phyloP scores from a whole-genome alignment of 1,140 invertebrate genomes.

The Dendroctonus valens region DNA sequence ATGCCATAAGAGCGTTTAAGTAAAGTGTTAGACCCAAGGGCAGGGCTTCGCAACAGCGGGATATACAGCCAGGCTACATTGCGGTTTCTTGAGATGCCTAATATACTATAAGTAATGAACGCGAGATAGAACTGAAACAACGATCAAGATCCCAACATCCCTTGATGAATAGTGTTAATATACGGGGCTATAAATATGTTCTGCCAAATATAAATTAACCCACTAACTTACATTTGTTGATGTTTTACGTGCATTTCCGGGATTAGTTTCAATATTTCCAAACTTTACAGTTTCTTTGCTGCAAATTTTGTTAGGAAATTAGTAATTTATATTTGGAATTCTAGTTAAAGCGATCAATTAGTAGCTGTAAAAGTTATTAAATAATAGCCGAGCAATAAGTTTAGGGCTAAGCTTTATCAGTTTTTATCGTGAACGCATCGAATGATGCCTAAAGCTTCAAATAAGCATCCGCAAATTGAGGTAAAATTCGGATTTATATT shows the following conservation, averaged over 20 bases:
- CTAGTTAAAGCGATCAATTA: too few relatives aligned
- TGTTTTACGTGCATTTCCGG: not conserved
- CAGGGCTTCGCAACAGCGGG: slow-evolving; percentile 26
- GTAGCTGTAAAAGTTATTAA: too few relatives aligned
- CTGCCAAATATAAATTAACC: slow-evolving; percentile 21
- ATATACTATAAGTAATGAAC: slow-evolving; percentile 36
- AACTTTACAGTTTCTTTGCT: not conserved
- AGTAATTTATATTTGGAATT: too few relatives aligned
- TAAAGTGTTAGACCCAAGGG: slow-evolving; percentile 32
- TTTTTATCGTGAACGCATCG: slow-evolving; percentile 7
- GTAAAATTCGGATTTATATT: slow-evolving; percentile 26
- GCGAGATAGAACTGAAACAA: slow-evolving; percentile 34
- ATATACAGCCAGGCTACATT: slow-evolving; percentile 31
- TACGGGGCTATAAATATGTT: slow-evolving; percentile 22
- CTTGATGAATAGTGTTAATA: slow-evolving; percentile 35
- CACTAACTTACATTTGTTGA: slow-evolving; percentile 17
- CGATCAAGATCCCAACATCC: slow-evolving; percentile 30
- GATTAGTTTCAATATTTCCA: too few relatives aligned
- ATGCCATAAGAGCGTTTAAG: slow-evolving; percentile 29
- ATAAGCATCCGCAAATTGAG: slow-evolving; percentile 27
- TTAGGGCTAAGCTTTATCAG: too few relatives aligned
- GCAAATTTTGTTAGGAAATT: not conserved
- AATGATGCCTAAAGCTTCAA: slow-evolving; percentile 19
- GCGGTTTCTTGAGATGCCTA: slow-evolving; percentile 35
- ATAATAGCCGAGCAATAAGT: too few relatives aligned